Percentiles rank a stretch among this genome's conserved stretches.
phyloP scores from a whole-genome alignment of 2,113 vertebrate species.

The Coracopsis vasa region DNA sequence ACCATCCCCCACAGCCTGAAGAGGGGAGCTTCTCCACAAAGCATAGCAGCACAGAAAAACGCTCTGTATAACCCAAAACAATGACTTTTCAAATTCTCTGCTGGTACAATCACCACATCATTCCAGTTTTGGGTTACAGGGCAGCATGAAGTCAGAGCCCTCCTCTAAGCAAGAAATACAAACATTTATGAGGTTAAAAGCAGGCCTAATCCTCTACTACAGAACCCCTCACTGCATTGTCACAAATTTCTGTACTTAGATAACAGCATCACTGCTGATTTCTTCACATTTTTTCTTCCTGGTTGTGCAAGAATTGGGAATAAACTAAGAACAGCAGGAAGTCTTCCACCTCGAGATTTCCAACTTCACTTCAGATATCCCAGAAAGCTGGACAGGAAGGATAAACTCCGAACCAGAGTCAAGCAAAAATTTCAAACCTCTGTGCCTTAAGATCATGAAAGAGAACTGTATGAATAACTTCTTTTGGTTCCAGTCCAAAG shows the following conservation, averaged over 20 bases:
- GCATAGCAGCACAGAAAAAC: not conserved
- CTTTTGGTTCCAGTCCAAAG: not conserved
- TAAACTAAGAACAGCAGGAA: not conserved
- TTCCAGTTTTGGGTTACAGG: not conserved
- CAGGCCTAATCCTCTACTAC: not conserved
- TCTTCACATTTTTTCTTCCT: not conserved
- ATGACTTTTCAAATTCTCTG: not conserved
- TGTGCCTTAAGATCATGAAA: not conserved
- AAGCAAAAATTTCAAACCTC: conserved; percentile 1
- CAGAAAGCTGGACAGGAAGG: not conserved
- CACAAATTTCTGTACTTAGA: not conserved
- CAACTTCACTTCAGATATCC: not conserved
- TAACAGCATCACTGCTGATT: not conserved
- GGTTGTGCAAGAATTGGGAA: not conserved
- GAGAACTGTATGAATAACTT: not conserved
- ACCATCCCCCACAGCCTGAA: not conserved
- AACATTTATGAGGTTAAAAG: not conserved
- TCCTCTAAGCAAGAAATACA: conserved; percentile 24
- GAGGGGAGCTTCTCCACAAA: not conserved
- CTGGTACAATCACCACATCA: not conserved
- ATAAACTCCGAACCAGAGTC: not conserved
- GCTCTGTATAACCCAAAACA: not conserved
- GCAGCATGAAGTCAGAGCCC: not conserved
- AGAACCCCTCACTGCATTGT: not conserved
- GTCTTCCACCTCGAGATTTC: not conserved